Evolutionary conservation across 2,888 invertebrate species (phyloP), one percentile per base, ranked within the genome.

Genomic region (Tyria jacobaeae): DNA sequence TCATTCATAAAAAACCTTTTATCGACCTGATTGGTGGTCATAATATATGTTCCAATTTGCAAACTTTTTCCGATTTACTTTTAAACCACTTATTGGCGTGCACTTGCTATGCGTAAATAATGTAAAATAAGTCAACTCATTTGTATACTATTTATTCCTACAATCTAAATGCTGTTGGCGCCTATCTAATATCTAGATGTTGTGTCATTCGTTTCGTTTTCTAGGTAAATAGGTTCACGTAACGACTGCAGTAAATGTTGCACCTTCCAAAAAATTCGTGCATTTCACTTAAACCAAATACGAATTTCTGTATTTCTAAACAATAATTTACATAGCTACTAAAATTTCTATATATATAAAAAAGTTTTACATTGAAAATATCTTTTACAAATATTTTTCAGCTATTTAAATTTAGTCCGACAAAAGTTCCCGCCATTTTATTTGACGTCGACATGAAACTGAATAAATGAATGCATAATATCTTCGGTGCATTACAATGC

Each of bases 381-480:
- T 55, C 49, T 60, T 52, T 27, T 24, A 44, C 17, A 71, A 72
- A 79, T 72, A 74, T 72, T 70, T 69, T 62, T 65, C 63, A 71
- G 67, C 62, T 61, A 70, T 71, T 70, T 68, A 71, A 73, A 79
- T 73, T 70, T 70, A 44, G 63, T 61, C 56, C 58, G 51, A 66
- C 56, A 60, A 54, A 71, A 76, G 66, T 67, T 72, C 24, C 57
- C 41, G 64, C 64, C 70, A 62, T 71, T 75, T 70, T 73, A 75
- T 75, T 79, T 68, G 67, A 71, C 61, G 64, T 69, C 51, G 73
- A 69, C 78, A 78, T 69, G 76, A 73, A 76, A 72, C 61, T 70
- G 80, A 68, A 81, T 79, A 73, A 62, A 78, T 79, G 78, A 71
- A 79, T 79, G 52, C 57, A 48, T 59, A 78, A 69, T 73, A 35